Evolutionary conservation across 2,113 vertebrate genomes (phyloP), one percentile per base, ranked within the genome.

Genomic region (Motacilla tschutschensis): DNA sequence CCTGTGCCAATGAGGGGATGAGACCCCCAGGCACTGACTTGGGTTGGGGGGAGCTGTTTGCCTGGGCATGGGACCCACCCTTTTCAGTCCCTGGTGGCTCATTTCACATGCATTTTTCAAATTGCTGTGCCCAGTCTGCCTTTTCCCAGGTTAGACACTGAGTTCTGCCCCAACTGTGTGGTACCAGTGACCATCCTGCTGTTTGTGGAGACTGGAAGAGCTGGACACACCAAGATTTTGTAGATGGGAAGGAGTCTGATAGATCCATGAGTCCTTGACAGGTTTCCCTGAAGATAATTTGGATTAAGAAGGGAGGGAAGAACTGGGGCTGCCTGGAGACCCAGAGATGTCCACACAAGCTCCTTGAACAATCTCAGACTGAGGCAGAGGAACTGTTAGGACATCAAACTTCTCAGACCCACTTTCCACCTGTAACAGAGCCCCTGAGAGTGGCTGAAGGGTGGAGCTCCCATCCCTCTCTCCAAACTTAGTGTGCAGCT

Each of bases 81-180:
- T 48, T 46, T 17, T 14, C 28, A 26, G 38, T 20, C 38, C 7
- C 26, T 17, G 44, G 5, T 26, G 38, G 4, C 18, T 58, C 44
- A 35, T 47, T 87, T 47, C 57, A 43, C 21, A 38, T 12, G 63
- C 43, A n/a, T 44, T 48, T 33, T 18, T n/a, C 24, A 14, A n/a
- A 7, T 18, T 66, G 24, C 14, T 36, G 11, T 3, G 8, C 17
- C 9, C 36, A 9, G 22, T 31, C 28, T 71, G 55, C 22, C 57
- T 9, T 44, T 66, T 48, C 6, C 24, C 36, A 25, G 29, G 15
- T 21, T 28, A 17, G 29, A 24, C 0, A 0, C 5, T 44, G 44
- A 41, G 36, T 21, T 41, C 26, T 62, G 51, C 18, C 43, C 12
- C 3, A 1, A 38, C 38, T 0, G 0, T 17, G 11, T 19, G 17